Percentiles rank a stretch among this genome's conserved stretches.
These are phyloP conservation scores for Terebella lapidaria DNA, from an alignment of 2,888 invertebrate species.

Conservation along the genomic window DNA sequence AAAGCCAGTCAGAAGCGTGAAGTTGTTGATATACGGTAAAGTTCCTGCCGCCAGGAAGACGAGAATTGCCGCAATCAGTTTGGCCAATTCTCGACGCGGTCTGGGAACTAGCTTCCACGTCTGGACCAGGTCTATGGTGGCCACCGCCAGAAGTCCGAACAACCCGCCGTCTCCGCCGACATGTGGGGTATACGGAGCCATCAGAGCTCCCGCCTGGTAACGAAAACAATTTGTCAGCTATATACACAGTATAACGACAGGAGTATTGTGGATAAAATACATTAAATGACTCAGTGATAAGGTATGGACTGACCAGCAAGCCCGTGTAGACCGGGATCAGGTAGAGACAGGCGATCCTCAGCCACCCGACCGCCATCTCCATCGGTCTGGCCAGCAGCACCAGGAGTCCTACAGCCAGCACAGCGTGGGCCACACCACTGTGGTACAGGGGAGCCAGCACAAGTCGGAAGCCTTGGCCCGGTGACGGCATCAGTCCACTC, in stretches of 20 bases:
- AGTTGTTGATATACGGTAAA: constrained; percentile 31
- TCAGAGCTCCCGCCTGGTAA: constrained; percentile 19
- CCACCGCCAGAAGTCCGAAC: constrained; percentile 33
- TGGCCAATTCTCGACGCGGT: constrained; percentile 27
- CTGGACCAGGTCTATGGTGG: constrained; percentile 32
- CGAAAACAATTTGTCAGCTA: no score
- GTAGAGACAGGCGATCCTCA: constrained; percentile 32
- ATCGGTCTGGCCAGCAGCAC: constrained; percentile 30
- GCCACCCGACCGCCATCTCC: constrained; percentile 36
- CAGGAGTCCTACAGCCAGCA: constrained; percentile 28
- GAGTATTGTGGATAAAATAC: no score
- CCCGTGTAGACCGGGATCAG: constrained; percentile 30
- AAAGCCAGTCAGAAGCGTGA: constrained; percentile 30
- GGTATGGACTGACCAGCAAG: constrained; percentile 11
- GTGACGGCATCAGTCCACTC: not conserved
- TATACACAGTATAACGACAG: no score
- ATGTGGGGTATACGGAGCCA: constrained; percentile 25
- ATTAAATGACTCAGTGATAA: no score
- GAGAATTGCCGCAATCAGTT: constrained; percentile 22
- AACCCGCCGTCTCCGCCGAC: constrained; percentile 33
- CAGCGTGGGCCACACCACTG: constrained; percentile 32
- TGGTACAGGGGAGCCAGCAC: constrained; percentile 31
- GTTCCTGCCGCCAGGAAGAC: constrained; percentile 30
- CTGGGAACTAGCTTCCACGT: constrained; percentile 32
- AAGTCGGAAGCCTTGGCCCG: constrained; percentile 36